Evolutionary conservation across 2,797 vertebrate species (phyloP).

Genomic region (Channallabes apus): DNA sequence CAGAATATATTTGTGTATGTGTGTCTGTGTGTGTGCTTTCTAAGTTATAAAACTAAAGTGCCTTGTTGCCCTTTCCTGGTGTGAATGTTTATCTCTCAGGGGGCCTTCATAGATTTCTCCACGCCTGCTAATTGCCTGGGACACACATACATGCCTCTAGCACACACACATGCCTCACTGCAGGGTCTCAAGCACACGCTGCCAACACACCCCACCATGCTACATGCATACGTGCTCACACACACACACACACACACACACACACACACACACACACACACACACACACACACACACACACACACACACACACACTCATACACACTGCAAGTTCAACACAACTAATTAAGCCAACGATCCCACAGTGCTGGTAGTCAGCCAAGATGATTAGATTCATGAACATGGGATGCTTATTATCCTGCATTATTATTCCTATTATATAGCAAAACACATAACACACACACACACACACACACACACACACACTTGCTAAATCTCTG

Average conservation of each 20-base stretch:
- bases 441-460: background rate
- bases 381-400: constrained; percentile 59
- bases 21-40: constrained; percentile 53
- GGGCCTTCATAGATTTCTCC: constrained; percentile 56
- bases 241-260: constrained; percentile 17
- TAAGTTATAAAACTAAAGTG: constrained; percentile 49
- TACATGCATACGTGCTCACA: background rate
- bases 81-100: constrained; percentile 49
- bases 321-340: constrained; percentile 53
- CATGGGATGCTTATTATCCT: constrained; percentile 37
- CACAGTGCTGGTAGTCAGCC: constrained; percentile 61
- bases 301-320: constrained; percentile 9
- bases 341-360: constrained; percentile 66
- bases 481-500: background rate
- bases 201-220: constrained; percentile 31
- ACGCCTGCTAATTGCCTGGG: constrained; percentile 56
- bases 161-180: constrained; percentile 36
- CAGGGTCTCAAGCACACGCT: constrained; percentile 22
- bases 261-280: constrained; percentile 5
- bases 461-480: background rate
- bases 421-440: background rate
- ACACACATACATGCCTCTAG: constrained; percentile 28
- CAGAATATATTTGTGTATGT: constrained; percentile 22
- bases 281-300: constrained; percentile 12
- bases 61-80: constrained; percentile 44